Evolutionary conservation across 2,797 vertebrate genomes (phyloP), one percentile per base, ranked within the genome.

Genomic region (Ptychadena robeensis): DNA sequence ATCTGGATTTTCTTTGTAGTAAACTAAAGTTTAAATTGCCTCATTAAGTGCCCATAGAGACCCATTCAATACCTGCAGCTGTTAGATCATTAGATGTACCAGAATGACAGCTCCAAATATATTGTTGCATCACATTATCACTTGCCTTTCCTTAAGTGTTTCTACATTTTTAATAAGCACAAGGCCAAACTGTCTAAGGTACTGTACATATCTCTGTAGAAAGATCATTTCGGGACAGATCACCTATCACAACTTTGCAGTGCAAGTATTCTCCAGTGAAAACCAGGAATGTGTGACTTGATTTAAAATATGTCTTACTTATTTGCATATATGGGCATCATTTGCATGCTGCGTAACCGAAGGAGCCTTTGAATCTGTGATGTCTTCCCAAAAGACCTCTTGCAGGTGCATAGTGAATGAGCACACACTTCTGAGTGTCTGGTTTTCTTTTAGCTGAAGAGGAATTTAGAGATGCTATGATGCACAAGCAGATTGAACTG

Each of bases 11-110:
- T 28, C 64, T 77, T 77, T 66, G 74, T 77, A 66, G 63, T 66
- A 77, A 77, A 77, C 37, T 9, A 38, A 66, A 77, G 59, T 78
- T 30, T 68, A 78, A 78, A 78, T 78, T 78, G 75, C 40, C 75
- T 78, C 75, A 78, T 68, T 78, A 53, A 79, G 67, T 57, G 28
- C 40, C 76, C 76, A 79, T 68, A 79, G 76, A 79, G 64, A 79
- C 65, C 65, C 32, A 68, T 68, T 69, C 44, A 79, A 79, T 79
- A 79, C 76, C 64, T 79, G 65, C 76, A 79, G 75, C 75, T 78
- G 75, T 78, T 78, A 78, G 65, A 48, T 66, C 76, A 59, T 79
- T 57, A 79, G 64, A 79, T 68, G 28, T 57, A 68, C 65, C 31
- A 68, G 31, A 68, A 37, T 35, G 31, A 69, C 64, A 79, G 44